Conservation (phyloP, 2,797 vertebrate genomes). For the Poeciliopsis presidionis region DNA sequence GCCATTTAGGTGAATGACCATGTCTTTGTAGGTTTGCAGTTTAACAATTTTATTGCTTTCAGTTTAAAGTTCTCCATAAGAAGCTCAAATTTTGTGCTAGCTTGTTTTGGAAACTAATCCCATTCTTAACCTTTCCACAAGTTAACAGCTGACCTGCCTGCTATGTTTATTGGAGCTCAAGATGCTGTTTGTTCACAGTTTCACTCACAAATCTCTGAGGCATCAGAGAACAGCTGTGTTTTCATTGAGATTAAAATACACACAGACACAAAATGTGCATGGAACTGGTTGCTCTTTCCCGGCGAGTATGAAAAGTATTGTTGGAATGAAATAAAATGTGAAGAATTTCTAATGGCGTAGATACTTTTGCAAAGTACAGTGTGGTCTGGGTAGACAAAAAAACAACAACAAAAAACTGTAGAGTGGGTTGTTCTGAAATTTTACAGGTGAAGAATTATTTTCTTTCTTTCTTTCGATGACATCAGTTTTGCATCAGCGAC, state of each 20-base stretch:
- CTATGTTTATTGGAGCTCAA: background rate
- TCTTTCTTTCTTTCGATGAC: background rate
- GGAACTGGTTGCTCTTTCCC: background rate
- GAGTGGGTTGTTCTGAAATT: background rate
- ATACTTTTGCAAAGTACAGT: background rate
- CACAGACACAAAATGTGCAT: background rate
- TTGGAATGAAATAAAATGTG: background rate
- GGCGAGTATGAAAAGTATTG: background rate
- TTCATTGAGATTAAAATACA: background rate
- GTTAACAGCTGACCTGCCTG: background rate
- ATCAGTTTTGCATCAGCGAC: background rate
- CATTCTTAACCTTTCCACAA: background rate
- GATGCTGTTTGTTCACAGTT: background rate
- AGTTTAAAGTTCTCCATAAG: background rate
- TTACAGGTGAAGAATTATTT: background rate
- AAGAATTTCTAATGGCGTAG: too few species aligned
- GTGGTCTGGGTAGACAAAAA: background rate
- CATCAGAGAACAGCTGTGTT: background rate
- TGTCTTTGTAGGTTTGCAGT: background rate
- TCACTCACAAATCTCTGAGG: background rate
- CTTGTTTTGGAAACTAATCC: background rate
- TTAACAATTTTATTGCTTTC: background rate
- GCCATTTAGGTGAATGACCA: background rate
- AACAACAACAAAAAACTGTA: background rate
- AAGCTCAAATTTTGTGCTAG: background rate